Evolutionary conservation across 1,140 invertebrate species (phyloP).

Genomic region (Neomicropteryx cornuta): DNA sequence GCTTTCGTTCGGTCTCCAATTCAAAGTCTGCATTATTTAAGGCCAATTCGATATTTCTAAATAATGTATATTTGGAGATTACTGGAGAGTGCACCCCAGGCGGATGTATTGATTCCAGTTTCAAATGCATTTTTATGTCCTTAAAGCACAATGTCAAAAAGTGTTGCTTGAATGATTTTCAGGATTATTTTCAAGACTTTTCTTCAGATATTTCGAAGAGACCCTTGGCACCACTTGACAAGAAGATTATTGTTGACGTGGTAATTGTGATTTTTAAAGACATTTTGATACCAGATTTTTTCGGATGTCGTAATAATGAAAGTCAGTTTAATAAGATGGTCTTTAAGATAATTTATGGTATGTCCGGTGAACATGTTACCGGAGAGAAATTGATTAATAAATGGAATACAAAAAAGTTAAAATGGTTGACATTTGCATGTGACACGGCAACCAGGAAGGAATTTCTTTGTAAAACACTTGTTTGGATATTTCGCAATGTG

Average conservation of each 20-base stretch:
- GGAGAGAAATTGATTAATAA: conserved; percentile 18
- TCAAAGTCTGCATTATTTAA: too few species aligned
- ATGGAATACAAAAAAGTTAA: conserved; percentile 22
- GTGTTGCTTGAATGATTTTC: too few species aligned
- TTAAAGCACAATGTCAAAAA: too few species aligned
- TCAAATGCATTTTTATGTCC: too few species aligned
- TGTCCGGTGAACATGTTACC: conserved; percentile 28
- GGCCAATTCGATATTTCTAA: too few species aligned
- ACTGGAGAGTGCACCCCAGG: too few species aligned
- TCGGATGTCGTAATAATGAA: conserved; percentile 24
- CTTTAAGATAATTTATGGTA: conserved; percentile 24
- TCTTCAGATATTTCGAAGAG: too few species aligned
- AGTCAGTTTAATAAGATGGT: conserved; percentile 28
- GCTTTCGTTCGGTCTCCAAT: too few species aligned
- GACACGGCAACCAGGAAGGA: conserved; percentile 10
- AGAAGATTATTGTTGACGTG: conserved; percentile 18
- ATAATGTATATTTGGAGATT: too few species aligned
- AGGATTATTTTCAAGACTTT: too few species aligned
- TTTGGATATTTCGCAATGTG: conserved; percentile 28
- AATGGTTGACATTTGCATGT: conserved; percentile 9
- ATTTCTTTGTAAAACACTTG: conserved; percentile 19
- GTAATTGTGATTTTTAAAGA: conserved; percentile 19
- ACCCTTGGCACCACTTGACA: conserved; percentile 17
- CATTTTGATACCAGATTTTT: conserved; percentile 25
- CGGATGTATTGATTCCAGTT: too few species aligned